phyloP scores from a whole-genome alignment of 2,113 vertebrate genomes.

The Syngnathoides biaculeatus region DNA sequence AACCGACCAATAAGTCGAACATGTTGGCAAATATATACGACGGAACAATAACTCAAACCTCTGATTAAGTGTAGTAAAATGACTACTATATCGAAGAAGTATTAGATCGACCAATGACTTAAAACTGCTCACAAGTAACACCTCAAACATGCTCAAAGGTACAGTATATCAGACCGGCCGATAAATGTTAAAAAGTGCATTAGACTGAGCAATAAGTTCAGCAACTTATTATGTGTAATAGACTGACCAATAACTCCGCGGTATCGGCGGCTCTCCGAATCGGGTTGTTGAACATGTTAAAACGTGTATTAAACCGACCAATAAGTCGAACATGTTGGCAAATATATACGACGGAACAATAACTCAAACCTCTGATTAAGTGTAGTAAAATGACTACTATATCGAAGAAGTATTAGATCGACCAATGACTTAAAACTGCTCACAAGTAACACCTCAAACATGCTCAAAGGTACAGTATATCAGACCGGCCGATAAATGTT shows the following conservation, averaged over 20 bases:
- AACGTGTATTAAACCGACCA: neutral
- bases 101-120: neutral
- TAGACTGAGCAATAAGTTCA: neutral
- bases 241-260: neutral
- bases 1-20: neutral
- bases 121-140: neutral
- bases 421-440: neutral
- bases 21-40: neutral
- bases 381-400: too few relatives aligned
- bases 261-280: neutral
- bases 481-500: neutral
- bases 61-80: too few relatives aligned
- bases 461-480: neutral
- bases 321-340: neutral
- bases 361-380: too few relatives aligned
- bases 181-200: neutral
- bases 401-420: neutral
- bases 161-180: neutral
- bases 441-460: too few relatives aligned
- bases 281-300: neutral
- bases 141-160: neutral
- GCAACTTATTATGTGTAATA: neutral
- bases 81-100: too few relatives aligned
- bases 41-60: too few relatives aligned
- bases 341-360: neutral